A percentile compares a stretch with the other conserved stretches of the same genome.
Evolutionary conservation across 1,140 invertebrate species (phyloP).

Genomic region (Muscidifurax raptorellus): DNA sequence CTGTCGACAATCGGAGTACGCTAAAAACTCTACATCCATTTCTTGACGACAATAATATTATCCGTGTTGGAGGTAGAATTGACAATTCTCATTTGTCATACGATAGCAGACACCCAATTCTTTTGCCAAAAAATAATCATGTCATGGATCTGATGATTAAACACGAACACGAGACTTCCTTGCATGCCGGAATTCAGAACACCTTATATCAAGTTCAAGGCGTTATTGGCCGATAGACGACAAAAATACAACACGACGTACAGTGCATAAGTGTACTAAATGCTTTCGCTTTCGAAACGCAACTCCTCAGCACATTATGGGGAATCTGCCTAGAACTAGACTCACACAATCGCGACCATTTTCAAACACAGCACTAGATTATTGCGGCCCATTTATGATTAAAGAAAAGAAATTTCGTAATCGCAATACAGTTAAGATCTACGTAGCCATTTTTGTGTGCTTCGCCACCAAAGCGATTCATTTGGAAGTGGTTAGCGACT

Average conservation of each 20-base stretch:
- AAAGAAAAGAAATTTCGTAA: conserved; percentile 15
- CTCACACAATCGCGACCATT: too few relatives aligned
- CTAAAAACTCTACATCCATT: conserved; percentile 24
- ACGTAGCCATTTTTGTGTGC: conserved; percentile 54
- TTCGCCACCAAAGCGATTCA: conserved; percentile 55
- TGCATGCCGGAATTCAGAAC: conserved; percentile 11
- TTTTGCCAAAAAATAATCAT: conserved; percentile 23
- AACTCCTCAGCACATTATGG: background rate
- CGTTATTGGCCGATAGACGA: conserved; percentile 1
- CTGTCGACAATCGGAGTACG: background rate
- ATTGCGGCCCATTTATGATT: conserved; percentile 1
- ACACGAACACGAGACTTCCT: background rate
- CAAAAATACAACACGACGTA: background rate
- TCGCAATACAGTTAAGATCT: conserved; percentile 37
- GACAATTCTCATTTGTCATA: background rate
- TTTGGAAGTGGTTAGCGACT: conserved; percentile 55
- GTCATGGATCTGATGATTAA: conserved; percentile 22
- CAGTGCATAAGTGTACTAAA: background rate
- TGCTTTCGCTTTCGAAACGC: background rate
- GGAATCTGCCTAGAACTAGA: background rate
- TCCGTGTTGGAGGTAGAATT: too few relatives aligned
- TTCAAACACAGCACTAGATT: too few relatives aligned
- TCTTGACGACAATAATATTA: too few relatives aligned
- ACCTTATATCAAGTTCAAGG: background rate
- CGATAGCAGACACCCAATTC: conserved; percentile 16